Evolutionary conservation across 2,113 vertebrate genomes (phyloP).

Genomic region (Polyodon spathula): DNA sequence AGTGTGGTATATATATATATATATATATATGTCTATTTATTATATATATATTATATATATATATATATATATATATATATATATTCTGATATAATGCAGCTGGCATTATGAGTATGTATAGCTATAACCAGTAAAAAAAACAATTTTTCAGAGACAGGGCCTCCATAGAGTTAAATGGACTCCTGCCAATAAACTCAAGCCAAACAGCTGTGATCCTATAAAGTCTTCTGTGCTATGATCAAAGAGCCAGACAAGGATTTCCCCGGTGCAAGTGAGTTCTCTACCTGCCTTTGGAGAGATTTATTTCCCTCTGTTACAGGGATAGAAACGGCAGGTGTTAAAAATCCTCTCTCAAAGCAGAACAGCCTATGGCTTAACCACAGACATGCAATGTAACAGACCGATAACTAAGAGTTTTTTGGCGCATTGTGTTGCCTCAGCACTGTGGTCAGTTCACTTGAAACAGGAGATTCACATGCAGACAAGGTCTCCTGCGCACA

Average conservation of each 20-base stretch:
- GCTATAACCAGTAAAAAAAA: no score
- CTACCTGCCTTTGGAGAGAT: neutral
- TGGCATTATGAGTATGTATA: no score
- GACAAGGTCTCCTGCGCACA: no score
- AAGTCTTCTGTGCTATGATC: neutral
- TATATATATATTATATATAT: no score
- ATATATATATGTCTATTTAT: no score
- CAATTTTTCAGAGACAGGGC: no score
- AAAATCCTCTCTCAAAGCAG: neutral
- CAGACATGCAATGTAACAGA: neutral
- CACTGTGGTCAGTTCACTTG: neutral
- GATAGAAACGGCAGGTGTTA: neutral
- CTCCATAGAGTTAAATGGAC: no score
- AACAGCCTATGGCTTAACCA: neutral
- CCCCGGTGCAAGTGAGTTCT: neutral
- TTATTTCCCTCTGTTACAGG: neutral
- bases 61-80: no score
- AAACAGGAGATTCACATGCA: neutral
- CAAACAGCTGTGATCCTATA: neutral
- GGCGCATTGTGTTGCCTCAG: neutral
- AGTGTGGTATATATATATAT: no score
- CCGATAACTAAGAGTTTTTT: neutral
- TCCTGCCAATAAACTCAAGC: neutral
- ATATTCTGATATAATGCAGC: no score
- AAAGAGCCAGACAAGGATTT: neutral